Conservation (phyloP, 2,888 invertebrate genomes). For the Lasioglossum vierecki region DNA sequence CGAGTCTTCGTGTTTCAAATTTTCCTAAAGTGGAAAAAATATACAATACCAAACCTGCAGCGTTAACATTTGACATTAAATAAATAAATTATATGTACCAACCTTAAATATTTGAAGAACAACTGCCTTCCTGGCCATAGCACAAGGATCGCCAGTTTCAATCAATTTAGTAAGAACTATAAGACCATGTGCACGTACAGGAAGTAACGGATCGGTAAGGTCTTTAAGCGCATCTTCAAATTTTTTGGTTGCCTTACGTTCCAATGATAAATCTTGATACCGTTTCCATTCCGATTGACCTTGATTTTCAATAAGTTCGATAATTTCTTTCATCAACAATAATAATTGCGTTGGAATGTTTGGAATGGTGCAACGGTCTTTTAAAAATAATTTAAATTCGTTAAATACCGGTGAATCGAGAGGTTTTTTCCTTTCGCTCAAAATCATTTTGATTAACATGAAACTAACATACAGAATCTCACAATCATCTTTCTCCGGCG, state of each 20-base stretch:
- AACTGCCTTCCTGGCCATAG: conserved; percentile 87
- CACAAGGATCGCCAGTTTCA: conserved; percentile 87
- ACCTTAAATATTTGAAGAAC: conserved; percentile 91
- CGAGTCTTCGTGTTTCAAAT: conserved; percentile 91
- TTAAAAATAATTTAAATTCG: conserved; percentile 77
- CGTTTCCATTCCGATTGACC: conserved; percentile 66
- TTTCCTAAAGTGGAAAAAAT: conserved; percentile 86
- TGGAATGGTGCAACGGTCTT: conserved; percentile 32
- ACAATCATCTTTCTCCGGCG: conserved; percentile 66
- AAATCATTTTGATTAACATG: conserved; percentile 81
- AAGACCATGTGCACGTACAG: conserved; percentile 93
- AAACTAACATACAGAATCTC: conserved; percentile 80
- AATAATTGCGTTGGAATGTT: conserved; percentile 69
- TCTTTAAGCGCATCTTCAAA: conserved; percentile 88
- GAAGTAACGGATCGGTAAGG: conserved; percentile 89
- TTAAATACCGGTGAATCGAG: conserved; percentile 78
- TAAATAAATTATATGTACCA: conserved; percentile 63
- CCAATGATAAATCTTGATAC: conserved; percentile 75
- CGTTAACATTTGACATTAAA: neutral
- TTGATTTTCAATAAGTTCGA: conserved; percentile 76
- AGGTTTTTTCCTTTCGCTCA: conserved; percentile 72
- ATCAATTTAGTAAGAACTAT: conserved; percentile 90
- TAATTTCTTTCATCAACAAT: conserved; percentile 77
- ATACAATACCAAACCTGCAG: conserved; percentile 6
- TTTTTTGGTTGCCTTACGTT: conserved; percentile 79